Evolutionary conservation across 1,140 invertebrate genomes (phyloP).

Genomic region (Bathynomus jamesi): DNA sequence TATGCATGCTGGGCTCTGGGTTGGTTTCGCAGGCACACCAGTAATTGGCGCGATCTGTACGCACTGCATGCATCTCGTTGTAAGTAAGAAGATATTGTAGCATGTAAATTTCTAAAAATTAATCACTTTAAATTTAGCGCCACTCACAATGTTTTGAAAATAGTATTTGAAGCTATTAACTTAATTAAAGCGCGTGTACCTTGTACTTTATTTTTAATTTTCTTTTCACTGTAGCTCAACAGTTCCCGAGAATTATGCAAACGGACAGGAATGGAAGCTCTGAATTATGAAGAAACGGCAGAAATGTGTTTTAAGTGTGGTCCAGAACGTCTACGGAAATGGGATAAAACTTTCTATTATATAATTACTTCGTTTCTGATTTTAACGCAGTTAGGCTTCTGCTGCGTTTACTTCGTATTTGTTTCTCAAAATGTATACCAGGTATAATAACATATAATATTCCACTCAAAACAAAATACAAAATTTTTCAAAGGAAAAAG

Average conservation of each 20-base stretch:
- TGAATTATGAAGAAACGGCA: constrained; percentile 64
- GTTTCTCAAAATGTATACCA: constrained; percentile 74
- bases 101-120: too few relatives aligned
- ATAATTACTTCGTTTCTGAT: constrained; percentile 71
- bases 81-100: constrained; percentile 44
- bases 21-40: constrained; percentile 60
- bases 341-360: constrained; percentile 48
- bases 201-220: too few relatives aligned
- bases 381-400: constrained; percentile 89
- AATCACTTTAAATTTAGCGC: too few relatives aligned
- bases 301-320: constrained; percentile 62
- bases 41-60: constrained; percentile 70
- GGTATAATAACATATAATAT: constrained; percentile 44
- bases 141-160: too few relatives aligned
- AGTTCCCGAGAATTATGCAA: constrained; percentile 19
- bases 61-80: constrained; percentile 77
- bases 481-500: neutral
- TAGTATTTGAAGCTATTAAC: too few relatives aligned
- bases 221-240: constrained; percentile 17
- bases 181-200: too few relatives aligned
- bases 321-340: constrained; percentile 44
- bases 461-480: neutral
- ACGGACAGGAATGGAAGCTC: constrained; percentile 45
- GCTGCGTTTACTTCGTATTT: constrained; percentile 92
- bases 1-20: constrained; percentile 63